Conservation (phyloP, 2,888 invertebrate genomes). For the Heliconius ethilla region DNA sequence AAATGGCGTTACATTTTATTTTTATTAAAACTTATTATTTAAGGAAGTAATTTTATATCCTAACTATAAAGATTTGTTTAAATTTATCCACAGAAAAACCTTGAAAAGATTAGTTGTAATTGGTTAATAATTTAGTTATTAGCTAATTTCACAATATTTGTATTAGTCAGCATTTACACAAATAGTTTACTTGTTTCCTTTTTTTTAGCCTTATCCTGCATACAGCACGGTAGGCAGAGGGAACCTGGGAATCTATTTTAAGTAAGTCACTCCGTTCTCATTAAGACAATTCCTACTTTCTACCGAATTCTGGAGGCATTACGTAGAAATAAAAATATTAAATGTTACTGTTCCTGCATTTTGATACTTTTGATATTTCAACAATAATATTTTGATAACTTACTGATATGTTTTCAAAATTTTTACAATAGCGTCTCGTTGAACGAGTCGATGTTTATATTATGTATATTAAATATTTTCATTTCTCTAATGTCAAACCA, state of each 20-base stretch:
- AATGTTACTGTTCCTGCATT: no score
- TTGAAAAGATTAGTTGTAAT: slow-evolving; percentile 30
- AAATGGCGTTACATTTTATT: slow-evolving; percentile 66
- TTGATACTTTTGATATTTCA: no score
- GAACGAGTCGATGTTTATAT: neutral
- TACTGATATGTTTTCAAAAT: neutral
- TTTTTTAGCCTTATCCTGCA: no score
- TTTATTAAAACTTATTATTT: slow-evolving; percentile 56
- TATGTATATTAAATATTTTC: neutral
- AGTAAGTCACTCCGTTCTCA: no score
- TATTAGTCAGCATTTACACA: neutral
- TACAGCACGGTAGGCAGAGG: no score
- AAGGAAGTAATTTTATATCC: slow-evolving; percentile 72
- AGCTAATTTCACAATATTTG: slow-evolving; percentile 30
- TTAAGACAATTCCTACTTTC: no score
- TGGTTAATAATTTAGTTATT: slow-evolving; percentile 28
- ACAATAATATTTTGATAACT: neutral
- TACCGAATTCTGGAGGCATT: no score
- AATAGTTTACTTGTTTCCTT: no score
- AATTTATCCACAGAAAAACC: slow-evolving; percentile 34
- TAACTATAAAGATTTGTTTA: slow-evolving; percentile 43
- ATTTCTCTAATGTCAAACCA: neutral
- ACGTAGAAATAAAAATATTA: no score
- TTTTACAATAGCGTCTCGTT: neutral
- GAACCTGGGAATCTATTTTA: no score